phyloP scores from a whole-genome alignment of 2,888 invertebrate genomes.

The Eurytoma adleriae region DNA sequence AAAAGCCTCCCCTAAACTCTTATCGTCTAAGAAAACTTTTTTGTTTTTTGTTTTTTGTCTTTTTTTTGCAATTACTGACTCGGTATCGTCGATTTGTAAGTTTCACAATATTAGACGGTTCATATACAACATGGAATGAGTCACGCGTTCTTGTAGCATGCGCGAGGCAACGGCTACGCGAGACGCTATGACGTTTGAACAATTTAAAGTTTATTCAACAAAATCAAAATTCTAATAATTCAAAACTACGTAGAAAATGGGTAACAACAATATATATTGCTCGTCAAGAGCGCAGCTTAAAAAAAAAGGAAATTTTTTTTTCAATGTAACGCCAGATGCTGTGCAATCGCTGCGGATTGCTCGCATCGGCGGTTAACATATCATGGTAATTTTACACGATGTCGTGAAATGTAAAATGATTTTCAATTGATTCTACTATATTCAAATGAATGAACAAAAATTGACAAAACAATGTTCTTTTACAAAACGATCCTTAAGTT shows the following conservation, averaged over 20 bases:
- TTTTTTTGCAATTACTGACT: conserved; percentile 13
- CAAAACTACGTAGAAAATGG: conserved; percentile 13
- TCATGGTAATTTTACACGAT: conserved; percentile 44
- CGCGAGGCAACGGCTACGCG: conserved; percentile 45
- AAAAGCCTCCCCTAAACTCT: conserved; percentile 30
- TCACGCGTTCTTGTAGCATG: conserved; percentile 52
- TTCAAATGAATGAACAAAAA: conserved; percentile 52
- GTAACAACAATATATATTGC: conserved; percentile 30
- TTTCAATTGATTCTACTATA: conserved; percentile 48
- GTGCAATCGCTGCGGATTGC: conserved; percentile 35
- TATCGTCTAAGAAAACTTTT: not conserved
- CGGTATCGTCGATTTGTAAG: conserved; percentile 38
- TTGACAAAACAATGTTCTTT: conserved; percentile 50
- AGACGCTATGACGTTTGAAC: conserved; percentile 42
- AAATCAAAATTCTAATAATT: conserved; percentile 15
- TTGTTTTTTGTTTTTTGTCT: conserved; percentile 21
- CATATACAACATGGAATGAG: conserved; percentile 26
- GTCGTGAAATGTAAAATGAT: conserved; percentile 54
- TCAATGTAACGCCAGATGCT: conserved; percentile 28
- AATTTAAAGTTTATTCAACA: conserved; percentile 25
- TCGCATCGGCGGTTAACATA: conserved; percentile 24
- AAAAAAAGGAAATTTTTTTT: conserved; percentile 28
- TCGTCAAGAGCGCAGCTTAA: conserved; percentile 23
- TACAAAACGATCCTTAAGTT: conserved; percentile 31
- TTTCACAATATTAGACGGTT: conserved; percentile 38